These are phyloP conservation scores for Acrocephalus arundinaceus DNA, from an alignment of 2,113 vertebrate genomes.

Conservation along the genomic window DNA sequence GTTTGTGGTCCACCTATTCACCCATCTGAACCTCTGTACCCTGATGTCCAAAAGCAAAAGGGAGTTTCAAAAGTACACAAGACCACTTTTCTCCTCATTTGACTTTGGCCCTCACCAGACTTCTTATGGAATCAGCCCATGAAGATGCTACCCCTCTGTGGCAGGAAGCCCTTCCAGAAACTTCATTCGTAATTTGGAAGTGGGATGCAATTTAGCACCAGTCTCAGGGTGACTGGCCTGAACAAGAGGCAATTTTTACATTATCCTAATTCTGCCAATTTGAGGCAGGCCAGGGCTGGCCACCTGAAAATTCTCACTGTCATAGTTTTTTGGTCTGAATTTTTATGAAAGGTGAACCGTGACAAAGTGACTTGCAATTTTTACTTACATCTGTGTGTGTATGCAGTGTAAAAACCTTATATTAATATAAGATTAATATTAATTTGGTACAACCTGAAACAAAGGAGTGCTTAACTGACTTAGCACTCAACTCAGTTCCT, in stretches of 20 bases:
- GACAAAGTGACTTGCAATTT: background rate
- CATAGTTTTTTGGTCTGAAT: background rate
- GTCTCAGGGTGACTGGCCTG: background rate
- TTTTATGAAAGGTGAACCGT: background rate
- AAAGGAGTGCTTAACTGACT: background rate
- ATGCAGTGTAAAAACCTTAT: background rate
- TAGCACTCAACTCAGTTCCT: background rate
- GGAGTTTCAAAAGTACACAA: background rate
- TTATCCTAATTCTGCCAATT: background rate
- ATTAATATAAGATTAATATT: background rate
- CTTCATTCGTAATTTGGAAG: background rate
- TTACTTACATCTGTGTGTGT: background rate
- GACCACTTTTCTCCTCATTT: constrained; percentile 9
- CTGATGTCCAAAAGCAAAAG: background rate
- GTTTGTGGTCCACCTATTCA: constrained; percentile 57
- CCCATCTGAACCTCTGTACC: constrained; percentile 25
- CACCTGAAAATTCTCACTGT: background rate
- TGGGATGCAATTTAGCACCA: background rate
- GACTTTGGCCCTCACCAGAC: constrained; percentile 9
- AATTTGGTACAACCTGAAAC: background rate
- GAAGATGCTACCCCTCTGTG: background rate
- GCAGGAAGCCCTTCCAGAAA: background rate
- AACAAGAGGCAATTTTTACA: background rate
- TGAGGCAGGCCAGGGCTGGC: background rate
- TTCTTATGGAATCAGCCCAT: background rate